Evolutionary conservation across 2,797 vertebrate genomes (phyloP), one percentile per base, ranked within the genome.

Genomic region (Mallotus villosus): DNA sequence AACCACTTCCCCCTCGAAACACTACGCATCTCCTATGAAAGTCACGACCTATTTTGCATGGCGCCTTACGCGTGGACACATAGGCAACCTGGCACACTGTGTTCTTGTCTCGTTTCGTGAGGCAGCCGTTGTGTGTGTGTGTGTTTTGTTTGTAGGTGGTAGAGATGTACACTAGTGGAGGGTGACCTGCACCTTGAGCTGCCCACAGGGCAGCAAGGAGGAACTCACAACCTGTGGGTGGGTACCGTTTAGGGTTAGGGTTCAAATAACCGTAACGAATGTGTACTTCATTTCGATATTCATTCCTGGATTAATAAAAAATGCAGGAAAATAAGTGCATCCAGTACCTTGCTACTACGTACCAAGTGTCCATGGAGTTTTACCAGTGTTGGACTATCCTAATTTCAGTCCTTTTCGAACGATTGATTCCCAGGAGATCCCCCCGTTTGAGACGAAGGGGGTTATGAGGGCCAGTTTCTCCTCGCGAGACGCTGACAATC

Each of bases 381-480:
- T 8, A 11, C 41, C 41, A 46, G 41, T 2, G 9, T 46, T 11
- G 11, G 41, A n/a, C 4, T 55, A 17, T 11, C 5, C 51, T n/a
- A 17, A 55, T n/a, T 19, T 7, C 51, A 4, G 17, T n/a, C 3
- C 19, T 17, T 55, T 55, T 55, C 11, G 2, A 51, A 14, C 11
- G 3, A 16, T 55, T 16, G 41, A 1, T 17, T 25, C 7, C 25
- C 84, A 96, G 95, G 95, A 96, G 89, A 96, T 96, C 61, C 94
- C 95, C 77, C 95, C 95, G 6, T 96, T 95, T 78, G 95, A 96
- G 92, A 96, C 95, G 55, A 96, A 95, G 86, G 95, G 95, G 82
- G 95, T 96, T 76, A 95, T 96, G 95, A 93, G 95, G 91, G 95
- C 95, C 77, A 96, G 95, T 79, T 96, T 96, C 87, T 95, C 95